Evolutionary conservation across 1,140 invertebrate species (phyloP), one percentile per base, ranked within the genome.

Genomic region (Lordiphosa collinella): DNA sequence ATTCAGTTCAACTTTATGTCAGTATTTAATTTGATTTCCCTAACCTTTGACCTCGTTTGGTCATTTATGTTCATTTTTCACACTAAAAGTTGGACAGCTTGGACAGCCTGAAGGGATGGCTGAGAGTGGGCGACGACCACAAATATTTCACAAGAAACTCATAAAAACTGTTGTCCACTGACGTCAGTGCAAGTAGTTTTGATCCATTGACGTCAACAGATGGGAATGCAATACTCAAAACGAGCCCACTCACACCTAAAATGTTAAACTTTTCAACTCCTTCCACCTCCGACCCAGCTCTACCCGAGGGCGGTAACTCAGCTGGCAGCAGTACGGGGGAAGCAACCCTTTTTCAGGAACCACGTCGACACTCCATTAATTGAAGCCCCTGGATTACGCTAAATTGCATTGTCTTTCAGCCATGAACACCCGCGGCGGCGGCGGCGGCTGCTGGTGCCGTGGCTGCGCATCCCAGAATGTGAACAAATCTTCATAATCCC

Each of bases 401-500:
- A 86, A 86, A 86, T 71, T 73, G 84, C 78, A 86, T 86, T 86
- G 84, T 86, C 69, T 86, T 70, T 43, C 16, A 32, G 54, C 32
- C 46, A 29, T 36, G 48, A 58, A 61, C 69, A 70, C 65, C 59
- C 61, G 80, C 60, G 44, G 67, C 52, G 25, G 25, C 25, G 25
- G 22, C 22, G 22, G 25, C 25, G 7, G 18, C 18, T 22, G 18
- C 18, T 22, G 18, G 18, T 22, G 73, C 48, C 72, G 71, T 74
- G 70, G 59, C 70, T 49, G 52, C 55, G 74, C 70, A 74, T 76
- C 60, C 71, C 61, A 67, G 60, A 63, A 58, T 52, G 56, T 55
- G 55, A 48, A 86, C 84, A 87, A 86, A 86, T 86, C 84, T 79
- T 64, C 78, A 84, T 86, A 86, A 86, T 86, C 84, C 76, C 38